Conservation (phyloP, 2,113 vertebrate species). For the Natator depressus region DNA sequence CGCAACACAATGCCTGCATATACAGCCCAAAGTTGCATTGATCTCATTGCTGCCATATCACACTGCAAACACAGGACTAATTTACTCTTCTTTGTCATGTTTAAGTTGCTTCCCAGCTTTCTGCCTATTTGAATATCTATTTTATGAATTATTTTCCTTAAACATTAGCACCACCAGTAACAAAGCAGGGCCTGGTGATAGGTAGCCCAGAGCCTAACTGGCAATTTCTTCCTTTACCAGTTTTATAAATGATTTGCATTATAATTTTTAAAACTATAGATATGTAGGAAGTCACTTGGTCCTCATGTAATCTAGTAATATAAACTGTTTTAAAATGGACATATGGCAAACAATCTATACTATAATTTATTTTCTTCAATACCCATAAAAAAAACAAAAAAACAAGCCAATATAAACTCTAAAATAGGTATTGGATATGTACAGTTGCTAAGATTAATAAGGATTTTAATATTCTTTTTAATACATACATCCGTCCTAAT, state of each 20-base stretch:
- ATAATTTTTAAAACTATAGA: not conserved
- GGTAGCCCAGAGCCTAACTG: not conserved
- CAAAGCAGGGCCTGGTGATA: not conserved
- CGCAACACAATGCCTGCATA: not conserved
- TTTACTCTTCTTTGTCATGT: not conserved
- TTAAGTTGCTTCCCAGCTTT: not conserved
- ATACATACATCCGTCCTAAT: not conserved
- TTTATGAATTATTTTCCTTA: not conserved
- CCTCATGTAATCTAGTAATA: not conserved
- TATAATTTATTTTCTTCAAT: not conserved
- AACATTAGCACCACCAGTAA: not conserved
- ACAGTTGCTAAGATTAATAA: not conserved
- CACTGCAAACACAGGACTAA: not conserved
- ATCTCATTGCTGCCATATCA: not conserved
- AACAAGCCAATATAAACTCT: not conserved
- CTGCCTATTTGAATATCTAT: not conserved
- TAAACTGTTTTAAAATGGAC: slow-evolving; percentile 11
- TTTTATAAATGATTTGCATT: not conserved
- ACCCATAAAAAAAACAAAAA: not conserved
- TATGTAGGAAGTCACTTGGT: not conserved
- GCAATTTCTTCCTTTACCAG: not conserved
- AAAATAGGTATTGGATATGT: not conserved
- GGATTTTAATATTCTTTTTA: not conserved
- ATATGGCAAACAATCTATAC: not conserved
- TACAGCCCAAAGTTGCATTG: not conserved